Base-by-base conservation (phyloP, 2,113 vertebrate species). In the Eudorcas thomsonii region DNA sequence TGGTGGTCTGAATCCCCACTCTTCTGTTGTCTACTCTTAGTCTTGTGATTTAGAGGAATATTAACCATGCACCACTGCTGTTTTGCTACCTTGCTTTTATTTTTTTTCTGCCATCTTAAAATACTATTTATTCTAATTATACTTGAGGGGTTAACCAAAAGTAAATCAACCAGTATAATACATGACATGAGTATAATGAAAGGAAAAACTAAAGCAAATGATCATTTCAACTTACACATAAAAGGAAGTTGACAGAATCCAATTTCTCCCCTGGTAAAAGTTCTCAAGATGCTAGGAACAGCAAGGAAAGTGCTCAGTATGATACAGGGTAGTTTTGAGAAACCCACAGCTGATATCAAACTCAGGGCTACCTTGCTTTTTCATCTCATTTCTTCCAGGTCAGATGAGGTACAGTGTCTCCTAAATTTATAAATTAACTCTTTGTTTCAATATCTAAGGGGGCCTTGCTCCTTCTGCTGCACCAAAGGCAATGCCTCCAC, bases 401-500 rank as follows among this genome's bases (percentile, higher is more conserved):
- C 25, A 2, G 78, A 81, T 33, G 81, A 67, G 67, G 33, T 26
- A 17, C 0, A 2, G 0, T 78, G 33, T 50, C 9, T 83, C 17
- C 10, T 25, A 26, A 10, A 21, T 55, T 36, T 43, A 19, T 33
- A 12, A 55, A 54, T 11, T 21, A 52, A 7, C 5, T 36, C 6
- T 55, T 54, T 64, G 28, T 81, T 71, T 60, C 59, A 57, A 2
- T 13, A 30, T 28, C 64, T 15, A 1, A 2, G 59, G 25, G 48
- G 2, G 23, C 17, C 67, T 33, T 2, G 7, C 14, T 9, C 55
- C 50, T 25, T 30, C 14, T 8, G 21, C 43, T 16, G 15, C 14
- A 2, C 30, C 0, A 0, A 11, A 43, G 83, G 21, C 23, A 17
- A 3, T 13, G 3, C 4, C 2, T 43, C 50, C 33, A 33, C 26